Evolutionary conservation across 2,797 vertebrate genomes (phyloP), one percentile per base, ranked within the genome.

Genomic region (Acanthurus leucopareius): DNA sequence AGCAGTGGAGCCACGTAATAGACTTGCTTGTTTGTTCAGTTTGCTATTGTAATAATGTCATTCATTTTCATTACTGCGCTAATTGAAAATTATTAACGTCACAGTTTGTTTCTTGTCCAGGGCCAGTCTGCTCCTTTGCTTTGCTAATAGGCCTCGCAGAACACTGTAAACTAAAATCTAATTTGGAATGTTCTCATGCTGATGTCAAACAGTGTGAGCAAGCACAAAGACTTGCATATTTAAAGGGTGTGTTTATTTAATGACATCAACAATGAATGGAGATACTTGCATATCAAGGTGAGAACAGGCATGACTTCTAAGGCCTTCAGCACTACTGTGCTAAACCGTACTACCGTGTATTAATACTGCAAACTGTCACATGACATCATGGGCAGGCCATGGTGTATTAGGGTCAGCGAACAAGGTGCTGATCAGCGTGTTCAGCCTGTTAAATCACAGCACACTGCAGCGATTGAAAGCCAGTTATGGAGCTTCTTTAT

Each of bases 21-120:
- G 17, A 73, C 52, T 10, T 17, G 51, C 15, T 58, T 69, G 63
- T 77, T 74, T 80, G 75, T 75, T 82, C 73, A n/a, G 53, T 81
- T 86, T 76, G 62, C 63, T 45, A 65, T 81, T 69, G 75, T 62
- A 73, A 85, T 77, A 72, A 79, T 11, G 10, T 53, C 16, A 77
- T 82, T 70, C 77, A 68, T 67, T 61, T 49, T 62, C 4, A 87
- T 80, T 69, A 75, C 19, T 52, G 17, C 16, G 11, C 10, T 82
- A 84, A 84, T 45, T 72, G 17, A 52, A 22, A 45, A 70, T 69
- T 54, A 56, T 1, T 47, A 48, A 75, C 44, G 49, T 62, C 22
- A 53, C 51, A 73, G 13, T 71, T 53, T 45, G 28, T 45, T 57
- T 49, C 53, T 59, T 17, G 44, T 38, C 49, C 58, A 45, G 51